phyloP scores from a whole-genome alignment of 2,888 invertebrate genomes.

The Andrena bicolor region DNA sequence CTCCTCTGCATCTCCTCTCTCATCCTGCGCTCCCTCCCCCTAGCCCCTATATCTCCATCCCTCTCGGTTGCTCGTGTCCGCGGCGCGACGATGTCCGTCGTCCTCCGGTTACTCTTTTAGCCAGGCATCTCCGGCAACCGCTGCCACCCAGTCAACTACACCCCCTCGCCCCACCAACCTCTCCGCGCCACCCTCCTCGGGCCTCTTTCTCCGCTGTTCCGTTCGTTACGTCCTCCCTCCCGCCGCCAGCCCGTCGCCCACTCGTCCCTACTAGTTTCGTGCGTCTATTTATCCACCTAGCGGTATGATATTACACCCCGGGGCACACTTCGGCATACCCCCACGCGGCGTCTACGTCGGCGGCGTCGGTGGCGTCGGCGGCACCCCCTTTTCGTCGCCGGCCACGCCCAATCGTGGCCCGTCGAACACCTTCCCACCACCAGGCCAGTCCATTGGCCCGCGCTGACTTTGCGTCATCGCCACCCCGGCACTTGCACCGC shows the following conservation, averaged over 20 bases:
- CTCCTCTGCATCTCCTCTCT: slow-evolving; percentile 32
- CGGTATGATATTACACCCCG: slow-evolving; percentile 84
- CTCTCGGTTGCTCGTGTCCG: slow-evolving; percentile 42
- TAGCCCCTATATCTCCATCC: slow-evolving; percentile 9
- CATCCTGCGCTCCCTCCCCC: not conserved
- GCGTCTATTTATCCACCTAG: slow-evolving; percentile 84
- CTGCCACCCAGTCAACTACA: slow-evolving; percentile 18
- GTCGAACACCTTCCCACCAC: slow-evolving; percentile 71
- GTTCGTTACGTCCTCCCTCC: slow-evolving; percentile 51
- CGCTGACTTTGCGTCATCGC: slow-evolving; percentile 82
- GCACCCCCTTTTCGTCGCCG: slow-evolving; percentile 54
- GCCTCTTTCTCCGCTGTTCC: slow-evolving; percentile 59
- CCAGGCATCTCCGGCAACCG: slow-evolving; percentile 45
- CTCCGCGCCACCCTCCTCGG: slow-evolving; percentile 31
- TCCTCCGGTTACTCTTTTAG: slow-evolving; percentile 51
- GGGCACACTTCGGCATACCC: slow-evolving; percentile 79
- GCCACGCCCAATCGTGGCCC: slow-evolving; percentile 82
- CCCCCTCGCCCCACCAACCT: not conserved
- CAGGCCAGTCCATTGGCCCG: slow-evolving; percentile 83
- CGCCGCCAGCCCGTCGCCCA: slow-evolving; percentile 4
- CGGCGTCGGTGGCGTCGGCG: slow-evolving; percentile 36
- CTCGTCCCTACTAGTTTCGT: slow-evolving; percentile 61
- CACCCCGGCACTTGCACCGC: slow-evolving; percentile 75
- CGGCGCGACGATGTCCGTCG: slow-evolving; percentile 33
- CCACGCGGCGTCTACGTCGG: slow-evolving; percentile 36